phyloP scores from a whole-genome alignment of 2,113 vertebrate species.

The Gallinago jamesoni region DNA sequence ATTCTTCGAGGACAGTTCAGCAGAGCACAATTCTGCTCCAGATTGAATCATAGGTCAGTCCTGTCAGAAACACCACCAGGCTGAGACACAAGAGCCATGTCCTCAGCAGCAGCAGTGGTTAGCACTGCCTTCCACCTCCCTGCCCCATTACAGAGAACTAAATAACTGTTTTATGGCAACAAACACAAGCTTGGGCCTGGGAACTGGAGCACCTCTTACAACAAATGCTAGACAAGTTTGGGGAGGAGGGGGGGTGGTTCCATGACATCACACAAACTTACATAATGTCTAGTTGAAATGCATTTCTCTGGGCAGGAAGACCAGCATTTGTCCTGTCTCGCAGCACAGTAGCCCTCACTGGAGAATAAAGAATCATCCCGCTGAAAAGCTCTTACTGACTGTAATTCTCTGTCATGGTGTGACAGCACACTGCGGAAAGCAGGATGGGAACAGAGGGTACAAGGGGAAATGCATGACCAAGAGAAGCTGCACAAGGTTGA shows the following conservation, averaged over 20 bases:
- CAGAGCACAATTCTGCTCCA: neutral
- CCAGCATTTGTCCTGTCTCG: neutral
- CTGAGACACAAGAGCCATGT: rapidly evolving
- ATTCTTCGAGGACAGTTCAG: neutral
- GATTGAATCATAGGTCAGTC: neutral
- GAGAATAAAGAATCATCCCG: neutral
- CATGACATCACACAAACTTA: neutral
- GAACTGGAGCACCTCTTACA: neutral
- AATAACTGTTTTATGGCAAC: neutral
- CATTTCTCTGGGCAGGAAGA: neutral
- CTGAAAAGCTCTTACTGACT: neutral
- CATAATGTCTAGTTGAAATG: neutral
- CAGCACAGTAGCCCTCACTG: neutral
- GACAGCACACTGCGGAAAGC: neutral
- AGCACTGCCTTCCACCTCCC: neutral
- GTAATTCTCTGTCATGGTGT: rapidly evolving
- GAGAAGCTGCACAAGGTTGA: neutral
- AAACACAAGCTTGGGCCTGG: neutral
- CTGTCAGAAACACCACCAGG: neutral
- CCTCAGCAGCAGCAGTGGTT: neutral
- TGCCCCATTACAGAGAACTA: neutral
- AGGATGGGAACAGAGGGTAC: rapidly evolving
- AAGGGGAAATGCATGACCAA: rapidly evolving
- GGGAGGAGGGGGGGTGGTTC: neutral
- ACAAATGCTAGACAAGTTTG: too few relatives aligned